Conservation (phyloP, 1,140 invertebrate genomes). For the Ips typographus region DNA sequence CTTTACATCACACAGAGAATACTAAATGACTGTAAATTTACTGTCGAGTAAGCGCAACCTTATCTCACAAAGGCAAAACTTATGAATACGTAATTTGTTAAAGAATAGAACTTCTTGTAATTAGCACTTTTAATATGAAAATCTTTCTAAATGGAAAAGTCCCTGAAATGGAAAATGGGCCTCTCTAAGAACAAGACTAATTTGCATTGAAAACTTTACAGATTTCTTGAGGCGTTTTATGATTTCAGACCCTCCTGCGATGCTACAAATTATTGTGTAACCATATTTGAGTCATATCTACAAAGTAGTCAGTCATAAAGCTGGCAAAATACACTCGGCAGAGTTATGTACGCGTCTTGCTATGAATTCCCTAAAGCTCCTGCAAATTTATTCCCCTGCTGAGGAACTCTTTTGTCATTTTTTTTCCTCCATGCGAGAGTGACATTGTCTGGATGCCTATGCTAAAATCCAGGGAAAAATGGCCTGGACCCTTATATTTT, state of each 20-base stretch:
- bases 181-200: slow-evolving; percentile 11
- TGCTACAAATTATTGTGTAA: background rate
- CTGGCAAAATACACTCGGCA: slow-evolving; percentile 1
- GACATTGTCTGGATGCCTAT: slow-evolving; percentile 23
- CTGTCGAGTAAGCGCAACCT: slow-evolving; percentile 13
- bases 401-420: slow-evolving; percentile 7
- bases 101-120: slow-evolving; percentile 33
- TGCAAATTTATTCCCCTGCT: slow-evolving; percentile 5
- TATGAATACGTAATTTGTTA: slow-evolving; percentile 32
- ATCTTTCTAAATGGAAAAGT: slow-evolving; percentile 13
- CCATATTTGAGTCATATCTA: background rate
- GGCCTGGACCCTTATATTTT: slow-evolving; percentile 22
- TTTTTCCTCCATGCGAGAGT: background rate
- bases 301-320: slow-evolving; percentile 1
- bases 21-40: slow-evolving; percentile 25
- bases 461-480: slow-evolving; percentile 21
- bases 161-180: slow-evolving; percentile 11
- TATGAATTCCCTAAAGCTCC: background rate
- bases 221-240: background rate
- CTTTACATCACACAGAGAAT: slow-evolving; percentile 23
- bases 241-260: background rate
- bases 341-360: slow-evolving; percentile 4
- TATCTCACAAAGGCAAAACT: slow-evolving; percentile 27
- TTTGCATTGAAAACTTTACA: slow-evolving; percentile 17
- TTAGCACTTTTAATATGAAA: slow-evolving; percentile 27